phyloP scores from a whole-genome alignment of 2,797 vertebrate species.

The Lacerta agilis region DNA sequence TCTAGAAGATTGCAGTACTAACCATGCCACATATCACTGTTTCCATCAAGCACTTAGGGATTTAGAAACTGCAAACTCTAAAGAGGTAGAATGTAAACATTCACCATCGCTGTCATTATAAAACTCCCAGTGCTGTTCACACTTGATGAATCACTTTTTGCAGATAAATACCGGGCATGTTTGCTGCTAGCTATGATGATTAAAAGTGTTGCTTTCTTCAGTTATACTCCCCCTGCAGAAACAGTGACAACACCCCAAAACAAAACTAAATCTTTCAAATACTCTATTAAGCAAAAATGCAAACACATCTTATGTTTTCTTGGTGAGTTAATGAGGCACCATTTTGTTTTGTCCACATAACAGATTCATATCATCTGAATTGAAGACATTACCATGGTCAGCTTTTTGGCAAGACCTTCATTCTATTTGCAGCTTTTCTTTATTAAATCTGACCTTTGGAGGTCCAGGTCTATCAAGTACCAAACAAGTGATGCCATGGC shows the following conservation, averaged over 20 bases:
- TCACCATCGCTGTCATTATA: neutral
- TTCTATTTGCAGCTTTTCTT: neutral
- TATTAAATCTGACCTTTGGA: neutral
- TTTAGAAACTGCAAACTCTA: constrained; percentile 21
- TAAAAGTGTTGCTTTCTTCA: constrained; percentile 15
- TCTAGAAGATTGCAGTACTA: neutral
- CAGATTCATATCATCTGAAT: neutral
- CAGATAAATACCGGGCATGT: neutral
- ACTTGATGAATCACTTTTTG: constrained; percentile 20
- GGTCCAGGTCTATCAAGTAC: no score
- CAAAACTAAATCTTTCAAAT: neutral
- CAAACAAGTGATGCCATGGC: no score
- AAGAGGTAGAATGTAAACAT: constrained; percentile 26
- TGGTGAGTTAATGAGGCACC: neutral
- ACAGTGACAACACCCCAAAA: neutral
- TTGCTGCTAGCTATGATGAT: constrained; percentile 16
- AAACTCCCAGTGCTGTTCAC: constrained; percentile 12
- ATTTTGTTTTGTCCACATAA: neutral
- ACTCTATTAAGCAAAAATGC: constrained; percentile 14
- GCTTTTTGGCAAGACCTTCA: neutral
- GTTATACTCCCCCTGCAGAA: neutral
- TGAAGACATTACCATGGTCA: neutral
- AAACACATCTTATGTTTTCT: neutral
- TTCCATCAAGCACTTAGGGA: constrained; percentile 17
- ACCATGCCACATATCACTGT: neutral